Evolutionary conservation across 2,797 vertebrate species (phyloP).

Genomic region (Cyclura pinguis): DNA sequence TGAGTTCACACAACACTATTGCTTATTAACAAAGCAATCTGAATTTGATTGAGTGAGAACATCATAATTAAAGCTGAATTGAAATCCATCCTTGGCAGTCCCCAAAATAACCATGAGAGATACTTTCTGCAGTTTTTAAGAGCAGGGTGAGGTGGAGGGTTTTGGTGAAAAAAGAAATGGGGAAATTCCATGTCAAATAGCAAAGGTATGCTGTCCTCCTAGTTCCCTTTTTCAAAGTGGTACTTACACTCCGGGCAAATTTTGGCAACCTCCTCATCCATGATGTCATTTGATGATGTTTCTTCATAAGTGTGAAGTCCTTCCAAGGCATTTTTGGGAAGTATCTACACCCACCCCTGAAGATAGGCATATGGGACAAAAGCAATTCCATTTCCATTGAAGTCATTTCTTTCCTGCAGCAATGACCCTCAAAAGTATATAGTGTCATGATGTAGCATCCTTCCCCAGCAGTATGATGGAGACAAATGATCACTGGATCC

Average conservation of each 20-base stretch:
- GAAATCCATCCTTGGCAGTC: background rate
- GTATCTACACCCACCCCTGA: no score
- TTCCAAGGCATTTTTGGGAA: background rate
- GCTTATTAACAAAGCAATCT: conserved; percentile 9
- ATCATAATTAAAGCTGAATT: background rate
- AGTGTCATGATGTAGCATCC: background rate
- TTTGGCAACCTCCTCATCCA: background rate
- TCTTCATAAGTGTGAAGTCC: background rate
- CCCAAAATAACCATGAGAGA: background rate
- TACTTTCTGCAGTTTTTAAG: background rate
- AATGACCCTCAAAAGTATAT: background rate
- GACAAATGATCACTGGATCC: background rate
- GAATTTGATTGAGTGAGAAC: conserved; percentile 25
- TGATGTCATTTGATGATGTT: no score
- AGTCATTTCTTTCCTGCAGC: background rate
- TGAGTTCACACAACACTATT: conserved; percentile 4
- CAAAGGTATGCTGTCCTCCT: background rate
- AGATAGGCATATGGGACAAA: no score
- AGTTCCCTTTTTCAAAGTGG: background rate
- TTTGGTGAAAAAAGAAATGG: no score
- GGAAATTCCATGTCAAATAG: background rate
- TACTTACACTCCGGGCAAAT: background rate
- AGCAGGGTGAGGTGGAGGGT: no score
- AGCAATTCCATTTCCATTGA: no score
- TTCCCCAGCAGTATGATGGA: background rate